Conservation (phyloP, 2,888 invertebrate species). For the Acanthopleura granulata region DNA sequence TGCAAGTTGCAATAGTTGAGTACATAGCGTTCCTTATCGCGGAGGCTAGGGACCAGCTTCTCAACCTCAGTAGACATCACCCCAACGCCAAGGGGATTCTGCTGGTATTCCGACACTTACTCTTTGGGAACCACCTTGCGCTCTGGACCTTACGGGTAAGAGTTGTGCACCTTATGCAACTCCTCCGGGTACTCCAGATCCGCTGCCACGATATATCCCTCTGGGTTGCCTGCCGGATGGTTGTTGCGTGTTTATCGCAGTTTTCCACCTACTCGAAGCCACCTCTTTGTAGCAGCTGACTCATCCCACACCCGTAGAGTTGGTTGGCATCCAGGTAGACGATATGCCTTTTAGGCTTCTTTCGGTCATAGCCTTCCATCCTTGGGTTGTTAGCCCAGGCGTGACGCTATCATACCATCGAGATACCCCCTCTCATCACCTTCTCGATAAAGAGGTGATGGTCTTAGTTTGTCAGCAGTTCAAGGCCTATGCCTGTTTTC, state of each 20-base stretch:
- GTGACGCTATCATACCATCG: neutral
- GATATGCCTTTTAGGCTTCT: no score
- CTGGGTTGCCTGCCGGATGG: no score
- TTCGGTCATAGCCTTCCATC: no score
- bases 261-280: neutral
- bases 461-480: neutral
- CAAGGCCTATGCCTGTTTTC: neutral
- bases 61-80: no score
- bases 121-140: neutral
- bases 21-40: no score
- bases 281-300: neutral
- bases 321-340: slow-evolving; percentile 37
- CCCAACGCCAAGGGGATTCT: neutral
- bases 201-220: no score
- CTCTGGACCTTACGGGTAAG: no score
- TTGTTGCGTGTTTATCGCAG: neutral
- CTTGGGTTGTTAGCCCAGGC: no score
- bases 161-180: no score
- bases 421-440: neutral
- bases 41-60: no score
- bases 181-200: no score
- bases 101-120: neutral
- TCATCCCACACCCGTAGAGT: slow-evolving; percentile 33
- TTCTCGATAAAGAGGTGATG: neutral
- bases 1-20: no score